Evolutionary conservation across 1,140 invertebrate genomes (phyloP), one percentile per base, ranked within the genome.

Genomic region (Bombus superbus): DNA sequence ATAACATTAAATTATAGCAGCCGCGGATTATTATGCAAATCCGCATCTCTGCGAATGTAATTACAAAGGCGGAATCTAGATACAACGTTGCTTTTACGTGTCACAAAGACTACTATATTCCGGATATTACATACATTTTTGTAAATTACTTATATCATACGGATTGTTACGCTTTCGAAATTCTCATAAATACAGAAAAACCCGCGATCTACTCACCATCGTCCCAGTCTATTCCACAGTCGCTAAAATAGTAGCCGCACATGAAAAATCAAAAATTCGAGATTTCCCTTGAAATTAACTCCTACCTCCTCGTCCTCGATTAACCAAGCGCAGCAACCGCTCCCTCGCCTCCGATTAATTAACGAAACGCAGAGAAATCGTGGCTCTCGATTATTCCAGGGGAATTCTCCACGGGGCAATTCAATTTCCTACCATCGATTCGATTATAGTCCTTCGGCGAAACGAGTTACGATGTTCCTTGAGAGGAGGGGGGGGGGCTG

Each of bases 381-480:
- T 72, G 42, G 40, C 53, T 35, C 44, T 85, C 53, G 83, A 85
- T 85, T 85, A 80, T 85, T 80, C 83, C 38, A 25, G 10, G 8
- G 40, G 53, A 71, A 80, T 85, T 72, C 66, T 53, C 83, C 38
- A n/a, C 64, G 66, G 47, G 35, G 64, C 82, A 79, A 79, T 84
- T 84, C 82, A 59, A 84, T 84, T 79, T 71, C 40, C 42, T 32
- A 38, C 40, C 68, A 59, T 85, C 76, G 83, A 85, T 80, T 85
- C 76, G 66, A 72, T 85, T 85, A 85, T 71, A n/a, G 66, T 42
- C 64, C 38, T 57, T 57, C 4, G 9, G 22, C 40, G 53, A 64
- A 64, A 80, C 53, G 76, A 80, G 66, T 85, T 80, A 72, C 83
- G 81, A 69, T 42, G 81, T 68, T 77, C 44, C 74, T 83, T 18